These are phyloP conservation scores for Microplitis mediator DNA, from an alignment of 1,140 invertebrate genomes.

Conservation along the genomic window DNA sequence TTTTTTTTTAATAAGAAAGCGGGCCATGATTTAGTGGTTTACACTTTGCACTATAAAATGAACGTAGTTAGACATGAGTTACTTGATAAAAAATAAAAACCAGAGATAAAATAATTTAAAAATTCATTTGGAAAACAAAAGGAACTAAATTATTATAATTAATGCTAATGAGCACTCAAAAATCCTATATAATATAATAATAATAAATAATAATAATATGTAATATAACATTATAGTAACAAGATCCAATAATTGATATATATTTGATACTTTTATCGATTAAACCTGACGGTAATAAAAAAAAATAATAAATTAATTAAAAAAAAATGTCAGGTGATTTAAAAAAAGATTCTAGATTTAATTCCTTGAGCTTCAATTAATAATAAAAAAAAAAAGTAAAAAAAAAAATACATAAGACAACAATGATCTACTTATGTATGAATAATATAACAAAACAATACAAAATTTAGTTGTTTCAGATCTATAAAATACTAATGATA, in stretches of 20 bases:
- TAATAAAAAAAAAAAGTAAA: neutral
- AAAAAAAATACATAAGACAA: neutral
- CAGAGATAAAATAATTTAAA: too few species aligned
- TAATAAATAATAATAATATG: too few species aligned
- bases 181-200: too few species aligned
- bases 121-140: too few species aligned
- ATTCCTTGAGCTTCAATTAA: conserved; percentile 7
- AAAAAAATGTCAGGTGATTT: neutral
- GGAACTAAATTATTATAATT: too few species aligned
- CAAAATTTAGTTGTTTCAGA: neutral
- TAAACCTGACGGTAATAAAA: neutral
- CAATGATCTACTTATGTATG: neutral
- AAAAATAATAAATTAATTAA: neutral
- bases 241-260: conserved; percentile 1
- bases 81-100: too few species aligned
- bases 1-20: neutral
- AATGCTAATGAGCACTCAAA: too few species aligned
- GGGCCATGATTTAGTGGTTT: neutral
- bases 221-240: neutral
- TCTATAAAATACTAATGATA: neutral
- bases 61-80: too few species aligned
- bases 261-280: too few species aligned
- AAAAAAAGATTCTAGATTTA: neutral
- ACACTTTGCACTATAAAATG: too few species aligned
- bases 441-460: neutral